phyloP scores from a whole-genome alignment of 2,797 vertebrate genomes.

The Anableps anableps region DNA sequence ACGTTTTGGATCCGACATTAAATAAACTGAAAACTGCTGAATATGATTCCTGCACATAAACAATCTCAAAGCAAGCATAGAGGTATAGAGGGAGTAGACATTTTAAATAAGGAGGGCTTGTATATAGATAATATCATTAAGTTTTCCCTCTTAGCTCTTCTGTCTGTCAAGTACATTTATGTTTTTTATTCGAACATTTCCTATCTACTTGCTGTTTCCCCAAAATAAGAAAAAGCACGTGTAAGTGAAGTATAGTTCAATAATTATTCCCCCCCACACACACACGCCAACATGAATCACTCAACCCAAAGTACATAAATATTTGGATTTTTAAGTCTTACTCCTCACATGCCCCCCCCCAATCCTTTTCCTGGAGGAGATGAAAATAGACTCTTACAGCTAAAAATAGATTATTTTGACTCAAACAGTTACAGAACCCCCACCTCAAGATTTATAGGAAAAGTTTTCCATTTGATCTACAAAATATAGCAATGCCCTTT shows the following conservation, averaged over 20 bases:
- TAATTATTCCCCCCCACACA: constrained; percentile 50
- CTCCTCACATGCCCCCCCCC: constrained; percentile 49
- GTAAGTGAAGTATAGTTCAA: constrained; percentile 52
- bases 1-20: constrained; percentile 16
- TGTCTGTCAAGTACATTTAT: constrained; percentile 35
- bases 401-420: constrained; percentile 94
- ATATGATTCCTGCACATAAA: constrained; percentile 55
- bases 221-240: constrained; percentile 71
- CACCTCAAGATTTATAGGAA: constrained; percentile 85
- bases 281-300: constrained; percentile 68
- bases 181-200: constrained; percentile 55
- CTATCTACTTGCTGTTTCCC: constrained; percentile 73
- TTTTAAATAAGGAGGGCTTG: constrained; percentile 69
- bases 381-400: constrained; percentile 90
- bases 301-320: constrained; percentile 77
- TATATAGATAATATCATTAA: constrained; percentile 56
- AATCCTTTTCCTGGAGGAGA: constrained; percentile 60
- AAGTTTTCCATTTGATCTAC: constrained; percentile 89
- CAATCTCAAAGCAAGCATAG: constrained; percentile 52
- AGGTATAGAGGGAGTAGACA: constrained; percentile 41
- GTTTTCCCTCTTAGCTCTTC: constrained; percentile 52
- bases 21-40: constrained; percentile 32
- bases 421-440: constrained; percentile 86
- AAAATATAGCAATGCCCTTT: constrained; percentile 98
- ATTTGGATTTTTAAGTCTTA: constrained; percentile 75